Percentiles rank a stretch among this genome's conserved stretches.
Evolutionary conservation across 2,113 vertebrate genomes (phyloP).

Genomic region (Misgurnus anguillicaudatus): DNA sequence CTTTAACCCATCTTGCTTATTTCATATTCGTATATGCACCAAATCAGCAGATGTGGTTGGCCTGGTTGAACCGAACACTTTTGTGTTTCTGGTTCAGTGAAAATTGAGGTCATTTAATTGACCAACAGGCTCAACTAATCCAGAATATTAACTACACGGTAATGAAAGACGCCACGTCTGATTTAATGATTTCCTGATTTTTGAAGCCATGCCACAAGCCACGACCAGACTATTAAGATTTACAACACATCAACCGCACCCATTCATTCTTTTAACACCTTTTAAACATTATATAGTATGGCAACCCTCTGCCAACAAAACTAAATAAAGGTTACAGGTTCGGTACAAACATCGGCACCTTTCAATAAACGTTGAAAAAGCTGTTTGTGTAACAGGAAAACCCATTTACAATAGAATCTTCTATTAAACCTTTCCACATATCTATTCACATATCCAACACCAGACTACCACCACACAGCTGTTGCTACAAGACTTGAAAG

Average conservation of each 20-base stretch:
- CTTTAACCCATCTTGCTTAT: background rate
- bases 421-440: constrained; percentile 4
- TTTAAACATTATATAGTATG: background rate
- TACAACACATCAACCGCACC: background rate
- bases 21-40: background rate
- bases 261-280: background rate
- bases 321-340: background rate
- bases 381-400: background rate
- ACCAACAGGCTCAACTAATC: background rate
- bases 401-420: constrained; percentile 11
- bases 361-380: background rate
- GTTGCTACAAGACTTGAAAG: background rate
- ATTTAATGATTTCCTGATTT: too few relatives aligned
- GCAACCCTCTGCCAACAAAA: background rate
- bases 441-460: constrained; percentile 12
- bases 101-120: background rate
- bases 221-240: too few relatives aligned
- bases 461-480: background rate
- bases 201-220: background rate
- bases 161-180: background rate
- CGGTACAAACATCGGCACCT: background rate
- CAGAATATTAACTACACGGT: constrained; percentile 11
- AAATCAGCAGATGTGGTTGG: background rate
- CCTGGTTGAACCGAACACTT: constrained; percentile 11
- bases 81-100: constrained; percentile 19